Percentiles rank a stretch among this genome's conserved stretches.
These are phyloP conservation scores for Chrysina gloriosa DNA, from an alignment of 2,888 invertebrate species.

Conservation along the genomic window DNA sequence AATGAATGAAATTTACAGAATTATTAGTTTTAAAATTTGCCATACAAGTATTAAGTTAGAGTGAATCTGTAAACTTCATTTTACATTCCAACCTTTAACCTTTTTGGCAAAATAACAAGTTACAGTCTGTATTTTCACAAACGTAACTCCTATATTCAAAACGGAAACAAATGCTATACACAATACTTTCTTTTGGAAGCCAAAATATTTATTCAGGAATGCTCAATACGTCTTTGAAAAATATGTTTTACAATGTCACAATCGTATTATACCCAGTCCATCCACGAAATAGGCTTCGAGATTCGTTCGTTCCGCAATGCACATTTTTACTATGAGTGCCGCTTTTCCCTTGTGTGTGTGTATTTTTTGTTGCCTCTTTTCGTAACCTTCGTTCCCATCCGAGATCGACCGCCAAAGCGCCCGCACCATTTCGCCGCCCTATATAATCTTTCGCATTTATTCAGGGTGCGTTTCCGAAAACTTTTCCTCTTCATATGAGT, in stretches of 20 bases:
- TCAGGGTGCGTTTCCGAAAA: conserved; percentile 34
- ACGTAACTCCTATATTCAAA: too few species aligned
- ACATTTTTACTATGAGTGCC: neutral
- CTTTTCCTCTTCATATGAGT: conserved; percentile 24
- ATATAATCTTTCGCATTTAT: conserved; percentile 32
- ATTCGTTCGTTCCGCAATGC: conserved; percentile 24
- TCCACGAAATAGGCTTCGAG: neutral
- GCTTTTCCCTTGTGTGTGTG: conserved; percentile 1
- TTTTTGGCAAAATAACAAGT: too few species aligned
- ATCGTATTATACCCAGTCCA: neutral
- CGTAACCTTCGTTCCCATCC: conserved; percentile 17
- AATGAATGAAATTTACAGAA: too few species aligned
- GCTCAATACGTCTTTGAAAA: neutral
- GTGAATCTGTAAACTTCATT: too few species aligned
- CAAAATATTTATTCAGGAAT: too few species aligned
- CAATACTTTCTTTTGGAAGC: too few species aligned
- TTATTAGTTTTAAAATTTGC: too few species aligned
- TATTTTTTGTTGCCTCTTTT: conserved; percentile 6
- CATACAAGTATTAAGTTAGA: too few species aligned
- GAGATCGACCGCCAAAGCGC: neutral
- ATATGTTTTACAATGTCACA: neutral
- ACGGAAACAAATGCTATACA: too few species aligned
- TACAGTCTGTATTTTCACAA: too few species aligned
- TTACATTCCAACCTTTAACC: too few species aligned
- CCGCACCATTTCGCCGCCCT: conserved; percentile 11